Percentiles rank a stretch among this genome's conserved stretches.
These are phyloP conservation scores for Oryzias celebensis DNA, from an alignment of 2,113 vertebrate genomes.

Conservation along the genomic window DNA sequence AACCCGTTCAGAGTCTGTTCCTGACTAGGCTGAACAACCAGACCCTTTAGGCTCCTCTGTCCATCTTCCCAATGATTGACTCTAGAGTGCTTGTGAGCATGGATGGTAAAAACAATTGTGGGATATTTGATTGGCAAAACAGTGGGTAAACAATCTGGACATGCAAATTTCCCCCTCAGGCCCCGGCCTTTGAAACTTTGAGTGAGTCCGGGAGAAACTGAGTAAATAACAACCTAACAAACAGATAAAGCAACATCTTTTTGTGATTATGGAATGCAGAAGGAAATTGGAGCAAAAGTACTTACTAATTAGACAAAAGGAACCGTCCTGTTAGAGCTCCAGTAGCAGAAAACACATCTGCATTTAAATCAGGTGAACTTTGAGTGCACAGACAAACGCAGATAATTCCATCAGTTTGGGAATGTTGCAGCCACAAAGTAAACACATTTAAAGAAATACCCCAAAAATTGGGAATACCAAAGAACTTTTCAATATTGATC, in stretches of 20 bases:
- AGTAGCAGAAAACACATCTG: too few relatives aligned
- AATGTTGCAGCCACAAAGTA: too few relatives aligned
- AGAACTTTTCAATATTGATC: too few relatives aligned
- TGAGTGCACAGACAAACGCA: too few relatives aligned
- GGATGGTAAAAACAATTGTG: constrained; percentile 36
- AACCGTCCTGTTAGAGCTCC: too few relatives aligned
- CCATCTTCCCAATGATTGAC: constrained; percentile 19
- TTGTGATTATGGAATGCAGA: neutral
- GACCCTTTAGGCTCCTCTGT: constrained; percentile 10
- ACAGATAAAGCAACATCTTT: neutral
- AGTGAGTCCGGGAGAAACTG: neutral
- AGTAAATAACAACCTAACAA: neutral
- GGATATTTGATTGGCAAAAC: constrained; percentile 71
- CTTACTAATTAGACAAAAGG: too few relatives aligned
- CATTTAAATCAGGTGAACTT: too few relatives aligned
- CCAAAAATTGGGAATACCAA: too few relatives aligned
- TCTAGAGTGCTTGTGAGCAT: constrained; percentile 3
- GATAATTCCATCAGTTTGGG: too few relatives aligned
- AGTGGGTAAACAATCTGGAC: constrained; percentile 51
- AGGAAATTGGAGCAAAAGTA: constrained; percentile 14
- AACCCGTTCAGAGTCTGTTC: constrained; percentile 9
- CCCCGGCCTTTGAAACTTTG: constrained; percentile 17
- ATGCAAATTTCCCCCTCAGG: constrained; percentile 61
- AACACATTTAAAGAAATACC: too few relatives aligned
- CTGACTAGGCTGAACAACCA: constrained; percentile 2